These are phyloP conservation scores for Parotocinclus haroldoi DNA, from an alignment of 2,797 vertebrate species.

Conservation along the genomic window DNA sequence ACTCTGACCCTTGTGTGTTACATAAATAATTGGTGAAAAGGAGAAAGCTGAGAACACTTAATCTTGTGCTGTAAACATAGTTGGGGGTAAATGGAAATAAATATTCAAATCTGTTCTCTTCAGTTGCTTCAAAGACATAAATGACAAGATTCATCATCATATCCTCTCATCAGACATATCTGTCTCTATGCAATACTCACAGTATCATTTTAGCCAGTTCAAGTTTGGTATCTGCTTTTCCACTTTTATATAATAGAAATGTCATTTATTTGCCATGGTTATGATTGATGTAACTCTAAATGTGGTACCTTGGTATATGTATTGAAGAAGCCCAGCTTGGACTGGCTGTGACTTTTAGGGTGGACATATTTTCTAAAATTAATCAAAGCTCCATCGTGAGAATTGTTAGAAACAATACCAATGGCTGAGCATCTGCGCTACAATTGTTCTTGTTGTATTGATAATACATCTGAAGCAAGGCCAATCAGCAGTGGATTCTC, in stretches of 20 bases:
- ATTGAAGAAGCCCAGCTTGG: slow-evolving; percentile 29
- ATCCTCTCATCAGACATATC: slow-evolving; percentile 75
- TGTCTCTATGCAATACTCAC: slow-evolving; percentile 82
- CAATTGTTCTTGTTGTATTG: slow-evolving; percentile 8
- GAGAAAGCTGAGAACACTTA: slow-evolving; percentile 17
- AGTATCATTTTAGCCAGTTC: slow-evolving; percentile 71
- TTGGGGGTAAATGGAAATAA: slow-evolving; percentile 36
- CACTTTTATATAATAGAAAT: slow-evolving; percentile 41
- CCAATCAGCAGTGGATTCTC: not conserved
- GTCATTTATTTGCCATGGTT: slow-evolving; percentile 51
- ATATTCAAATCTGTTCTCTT: slow-evolving; percentile 73
- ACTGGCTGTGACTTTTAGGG: slow-evolving; percentile 12
- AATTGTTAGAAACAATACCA: slow-evolving; percentile 17
- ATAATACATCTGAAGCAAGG: not conserved
- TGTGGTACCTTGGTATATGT: not conserved
- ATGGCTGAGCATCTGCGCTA: slow-evolving; percentile 4
- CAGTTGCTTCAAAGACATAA: slow-evolving; percentile 72
- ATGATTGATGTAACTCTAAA: slow-evolving; percentile 1
- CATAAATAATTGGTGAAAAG: slow-evolving; percentile 93
- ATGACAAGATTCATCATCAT: slow-evolving; percentile 66
- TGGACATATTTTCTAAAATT: slow-evolving; percentile 11
- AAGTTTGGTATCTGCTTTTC: slow-evolving; percentile 52
- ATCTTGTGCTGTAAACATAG: slow-evolving; percentile 72
- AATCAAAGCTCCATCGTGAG: not conserved
- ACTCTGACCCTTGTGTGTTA: slow-evolving; percentile 90